Base-by-base conservation (phyloP, 2,888 invertebrate species). In the Lithophane semibrunnea region DNA sequence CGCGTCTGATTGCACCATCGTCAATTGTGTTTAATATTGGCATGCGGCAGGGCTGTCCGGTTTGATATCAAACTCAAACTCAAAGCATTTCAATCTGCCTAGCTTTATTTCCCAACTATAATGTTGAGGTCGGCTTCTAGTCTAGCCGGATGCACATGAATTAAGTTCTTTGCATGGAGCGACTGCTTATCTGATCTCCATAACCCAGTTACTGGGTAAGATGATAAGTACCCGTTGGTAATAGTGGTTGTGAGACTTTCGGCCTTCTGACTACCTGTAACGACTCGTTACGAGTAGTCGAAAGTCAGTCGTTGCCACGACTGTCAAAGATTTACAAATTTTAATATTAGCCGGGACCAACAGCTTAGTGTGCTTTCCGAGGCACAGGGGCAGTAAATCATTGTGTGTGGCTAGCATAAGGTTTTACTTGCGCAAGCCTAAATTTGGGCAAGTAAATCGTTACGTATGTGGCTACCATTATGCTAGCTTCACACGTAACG, bases 1-100 rank as follows among this genome's bases (percentile, higher is more conserved):
- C 68, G 58, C 79, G 81, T 87, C 80, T 88, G 87, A 88, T 88
- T 88, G 88, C 86, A 72, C 76, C 83, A 56, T 87, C 88, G 80
- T 87, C 81, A 83, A 80, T 85, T 82, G 75, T 85, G 85, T 88
- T 86, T 87, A 86, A 87, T 74, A 84, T 75, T 56, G 66, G 44
- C 18, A 47, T 13, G 29, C n/a, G 4, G 3, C 65, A 88, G 88
- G 87, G 87, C 21, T 88, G 88, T 60, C 63, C 49, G 16, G 16
- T 7, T 60, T 42, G 3, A n/a, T 16, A 54, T 18, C n/a, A 16
- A 49, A 37, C n/a, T 44, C 18, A 24, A 60, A 60, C 18, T 37
- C 21, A 42, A 21, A 37, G 21, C 13, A 21, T 42, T 42, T 63
- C 21, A 63, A 63, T 42, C 13, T 42, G 21, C 42, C 3, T 37